phyloP scores from a whole-genome alignment of 2,113 vertebrate genomes.

The Azemiops feae region DNA sequence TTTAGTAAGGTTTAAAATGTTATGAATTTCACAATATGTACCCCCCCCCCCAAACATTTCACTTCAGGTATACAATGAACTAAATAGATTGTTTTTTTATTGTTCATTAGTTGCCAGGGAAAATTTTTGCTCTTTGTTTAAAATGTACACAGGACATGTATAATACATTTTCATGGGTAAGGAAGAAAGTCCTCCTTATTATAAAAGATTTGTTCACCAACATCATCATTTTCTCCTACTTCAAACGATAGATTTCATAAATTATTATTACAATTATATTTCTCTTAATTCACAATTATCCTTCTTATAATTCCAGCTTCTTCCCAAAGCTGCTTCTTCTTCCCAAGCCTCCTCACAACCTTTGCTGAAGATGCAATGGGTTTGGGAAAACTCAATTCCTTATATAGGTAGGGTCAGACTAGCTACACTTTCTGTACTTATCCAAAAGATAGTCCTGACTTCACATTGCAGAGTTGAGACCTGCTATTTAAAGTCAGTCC shows the following conservation, averaged over 20 bases:
- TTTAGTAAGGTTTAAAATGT: slow-evolving; percentile 25
- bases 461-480: not conserved
- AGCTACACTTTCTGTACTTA: not conserved
- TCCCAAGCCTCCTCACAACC: not conserved
- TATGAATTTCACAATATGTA: slow-evolving; percentile 12
- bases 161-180: not conserved
- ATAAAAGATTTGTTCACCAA: no score
- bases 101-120: slow-evolving; percentile 5
- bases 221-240: not conserved
- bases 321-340: no score
- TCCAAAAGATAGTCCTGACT: not conserved
- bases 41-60: not conserved
- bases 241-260: not conserved
- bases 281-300: no score
- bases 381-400: not conserved
- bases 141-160: not conserved
- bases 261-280: no score
- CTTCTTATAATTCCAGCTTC: no score
- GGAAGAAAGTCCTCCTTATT: no score
- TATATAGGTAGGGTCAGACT: not conserved
- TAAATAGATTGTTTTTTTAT: not conserved
- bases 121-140: not conserved
- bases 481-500: not conserved
- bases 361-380: not conserved
- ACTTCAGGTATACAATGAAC: not conserved